phyloP scores from a whole-genome alignment of 2,888 invertebrate species.

The Norana najaformis region DNA sequence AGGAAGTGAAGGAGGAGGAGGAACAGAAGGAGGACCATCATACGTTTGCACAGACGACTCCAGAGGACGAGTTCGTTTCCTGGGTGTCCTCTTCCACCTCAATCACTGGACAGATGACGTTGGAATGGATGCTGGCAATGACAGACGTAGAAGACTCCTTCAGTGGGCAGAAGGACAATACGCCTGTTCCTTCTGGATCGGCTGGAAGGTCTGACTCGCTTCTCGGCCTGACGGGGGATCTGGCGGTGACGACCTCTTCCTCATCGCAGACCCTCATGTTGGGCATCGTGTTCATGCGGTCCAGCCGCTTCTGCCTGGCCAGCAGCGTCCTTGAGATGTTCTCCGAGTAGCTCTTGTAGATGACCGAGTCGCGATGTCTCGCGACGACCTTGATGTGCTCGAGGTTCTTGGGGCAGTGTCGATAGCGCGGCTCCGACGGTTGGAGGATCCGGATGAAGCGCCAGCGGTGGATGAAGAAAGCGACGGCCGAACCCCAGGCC shows the following conservation, averaged over 20 bases:
- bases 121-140: background rate
- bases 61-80: background rate
- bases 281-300: conserved; percentile 47
- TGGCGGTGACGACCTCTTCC: background rate
- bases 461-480: conserved; percentile 58
- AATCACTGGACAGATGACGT: background rate
- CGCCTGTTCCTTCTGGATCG: background rate
- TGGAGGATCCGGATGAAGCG: conserved; percentile 58
- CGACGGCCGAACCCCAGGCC: conserved; percentile 58
- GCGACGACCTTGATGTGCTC: conserved; percentile 58
- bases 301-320: conserved; percentile 42
- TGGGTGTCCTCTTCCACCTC: background rate
- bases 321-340: conserved; percentile 41
- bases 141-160: background rate
- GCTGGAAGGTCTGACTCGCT: background rate
- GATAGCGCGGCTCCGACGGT: conserved; percentile 55
- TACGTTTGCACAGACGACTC: background rate
- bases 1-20: no score
- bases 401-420: conserved; percentile 53
- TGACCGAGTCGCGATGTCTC: conserved; percentile 58
- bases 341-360: conserved; percentile 57
- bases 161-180: background rate
- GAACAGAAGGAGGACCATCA: background rate
- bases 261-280: conserved; percentile 42
- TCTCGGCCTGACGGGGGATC: conserved; percentile 8